phyloP scores from a whole-genome alignment of 2,888 invertebrate species.

The Cheilosia vernalis region DNA sequence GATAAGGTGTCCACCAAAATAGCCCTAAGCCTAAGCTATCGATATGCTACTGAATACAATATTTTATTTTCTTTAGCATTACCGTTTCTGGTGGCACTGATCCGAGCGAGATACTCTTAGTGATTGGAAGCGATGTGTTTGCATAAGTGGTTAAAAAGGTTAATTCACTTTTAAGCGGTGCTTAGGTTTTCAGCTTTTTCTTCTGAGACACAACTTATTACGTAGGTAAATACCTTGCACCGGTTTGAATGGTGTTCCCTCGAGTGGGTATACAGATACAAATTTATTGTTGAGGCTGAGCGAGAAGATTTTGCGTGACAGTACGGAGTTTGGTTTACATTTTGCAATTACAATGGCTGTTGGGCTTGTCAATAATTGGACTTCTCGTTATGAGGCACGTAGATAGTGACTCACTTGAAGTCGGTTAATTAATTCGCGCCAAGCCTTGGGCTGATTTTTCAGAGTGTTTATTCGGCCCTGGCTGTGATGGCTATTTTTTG shows the following conservation, averaged over 20 bases:
- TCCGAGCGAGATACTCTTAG: constrained; percentile 2
- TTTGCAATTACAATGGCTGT: constrained; percentile 20
- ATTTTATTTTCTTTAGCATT: not conserved
- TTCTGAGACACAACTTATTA: constrained; percentile 7
- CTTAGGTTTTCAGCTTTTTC: constrained; percentile 25
- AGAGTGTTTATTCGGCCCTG: not conserved
- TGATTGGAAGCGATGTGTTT: constrained; percentile 21
- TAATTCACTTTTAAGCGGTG: constrained; percentile 66
- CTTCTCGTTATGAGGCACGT: too few species aligned
- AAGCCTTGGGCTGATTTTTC: constrained; percentile 25
- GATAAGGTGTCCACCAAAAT: constrained; percentile 61
- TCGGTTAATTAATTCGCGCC: constrained; percentile 38
- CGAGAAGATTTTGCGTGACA: not conserved
- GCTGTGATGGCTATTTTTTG: not conserved
- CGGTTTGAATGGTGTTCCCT: constrained; percentile 19
- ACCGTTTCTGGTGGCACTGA: constrained; percentile 7
- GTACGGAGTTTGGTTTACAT: not conserved
- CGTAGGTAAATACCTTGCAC: not conserved
- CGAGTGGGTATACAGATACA: constrained; percentile 26
- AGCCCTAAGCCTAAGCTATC: constrained; percentile 62
- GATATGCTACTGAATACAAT: constrained; percentile 60
- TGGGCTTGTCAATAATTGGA: not conserved
- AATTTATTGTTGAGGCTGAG: not conserved
- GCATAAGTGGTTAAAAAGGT: constrained; percentile 56
- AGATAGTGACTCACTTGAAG: not conserved